These are phyloP conservation scores for Microtus ochrogaster DNA, from an alignment of 2,113 vertebrate genomes.

Conservation along the genomic window DNA sequence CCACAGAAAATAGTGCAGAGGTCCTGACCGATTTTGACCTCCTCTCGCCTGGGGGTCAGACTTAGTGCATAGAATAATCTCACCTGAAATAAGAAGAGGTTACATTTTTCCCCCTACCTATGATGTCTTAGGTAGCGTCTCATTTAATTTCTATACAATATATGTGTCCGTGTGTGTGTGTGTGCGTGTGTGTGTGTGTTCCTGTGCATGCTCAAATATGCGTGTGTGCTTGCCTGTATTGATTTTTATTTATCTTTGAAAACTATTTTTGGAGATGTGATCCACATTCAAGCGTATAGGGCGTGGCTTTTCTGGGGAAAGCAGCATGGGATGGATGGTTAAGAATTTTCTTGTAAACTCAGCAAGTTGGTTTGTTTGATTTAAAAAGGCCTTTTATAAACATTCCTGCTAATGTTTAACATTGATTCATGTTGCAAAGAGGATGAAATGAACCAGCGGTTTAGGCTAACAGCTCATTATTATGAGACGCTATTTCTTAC, in stretches of 20 bases:
- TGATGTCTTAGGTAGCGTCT: neutral
- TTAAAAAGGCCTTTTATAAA: conserved; percentile 23
- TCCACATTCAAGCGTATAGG: neutral
- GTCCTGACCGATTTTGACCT: neutral
- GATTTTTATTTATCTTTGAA: conserved; percentile 5
- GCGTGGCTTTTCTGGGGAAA: neutral
- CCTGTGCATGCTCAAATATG: neutral
- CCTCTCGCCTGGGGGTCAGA: neutral
- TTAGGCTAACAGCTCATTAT: conserved; percentile 31
- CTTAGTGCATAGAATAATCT: neutral
- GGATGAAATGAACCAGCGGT: conserved; percentile 16
- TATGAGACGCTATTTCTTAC: neutral
- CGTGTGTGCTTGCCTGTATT: neutral
- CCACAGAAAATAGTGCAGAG: neutral
- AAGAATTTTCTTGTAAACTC: conserved; percentile 38
- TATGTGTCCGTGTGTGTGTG: neutral
- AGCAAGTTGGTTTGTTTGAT: conserved; percentile 38
- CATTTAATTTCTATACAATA: neutral
- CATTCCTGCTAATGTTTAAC: neutral
- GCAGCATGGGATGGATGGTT: neutral
- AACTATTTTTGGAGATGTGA: conserved; percentile 3
- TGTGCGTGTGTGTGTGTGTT: neutral
- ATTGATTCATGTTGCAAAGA: neutral
- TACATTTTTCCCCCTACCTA: neutral
- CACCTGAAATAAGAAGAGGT: neutral